These are phyloP conservation scores for Tretioscincus oriximinensis DNA, from an alignment of 2,113 vertebrate genomes.

Conservation along the genomic window DNA sequence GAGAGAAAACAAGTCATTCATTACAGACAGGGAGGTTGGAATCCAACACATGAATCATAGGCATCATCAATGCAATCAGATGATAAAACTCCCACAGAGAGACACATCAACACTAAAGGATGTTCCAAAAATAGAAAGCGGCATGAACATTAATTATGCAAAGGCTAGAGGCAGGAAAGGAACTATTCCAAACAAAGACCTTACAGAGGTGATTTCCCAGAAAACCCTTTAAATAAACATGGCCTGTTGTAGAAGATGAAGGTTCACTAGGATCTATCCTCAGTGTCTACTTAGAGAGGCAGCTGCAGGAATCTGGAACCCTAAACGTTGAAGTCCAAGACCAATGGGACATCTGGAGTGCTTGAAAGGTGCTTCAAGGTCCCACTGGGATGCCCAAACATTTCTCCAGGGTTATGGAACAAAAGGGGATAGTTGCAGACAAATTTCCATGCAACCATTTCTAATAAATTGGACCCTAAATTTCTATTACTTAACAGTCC, in stretches of 20 bases:
- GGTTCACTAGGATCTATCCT: neutral
- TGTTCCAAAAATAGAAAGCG: neutral
- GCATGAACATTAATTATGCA: neutral
- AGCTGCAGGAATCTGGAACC: neutral
- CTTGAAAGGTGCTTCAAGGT: neutral
- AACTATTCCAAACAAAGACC: neutral
- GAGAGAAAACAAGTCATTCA: neutral
- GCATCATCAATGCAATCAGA: neutral
- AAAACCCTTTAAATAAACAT: too few relatives aligned
- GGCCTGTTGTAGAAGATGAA: too few relatives aligned
- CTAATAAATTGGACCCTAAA: too few relatives aligned
- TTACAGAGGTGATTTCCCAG: too few relatives aligned
- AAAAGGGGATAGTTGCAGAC: neutral
- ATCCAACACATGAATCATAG: neutral
- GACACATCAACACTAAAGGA: neutral
- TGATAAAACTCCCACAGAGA: constrained; percentile 1
- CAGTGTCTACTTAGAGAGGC: neutral
- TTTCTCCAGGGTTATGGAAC: neutral
- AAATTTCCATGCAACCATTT: neutral
- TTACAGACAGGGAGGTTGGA: fast-evolving
- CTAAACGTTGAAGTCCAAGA: neutral
- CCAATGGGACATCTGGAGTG: neutral
- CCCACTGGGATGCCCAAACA: neutral
- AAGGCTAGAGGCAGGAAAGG: neutral
- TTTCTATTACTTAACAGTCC: too few relatives aligned